Base-by-base conservation (phyloP, 2,888 invertebrate genomes). In the Xanthostigma xanthostigma region DNA sequence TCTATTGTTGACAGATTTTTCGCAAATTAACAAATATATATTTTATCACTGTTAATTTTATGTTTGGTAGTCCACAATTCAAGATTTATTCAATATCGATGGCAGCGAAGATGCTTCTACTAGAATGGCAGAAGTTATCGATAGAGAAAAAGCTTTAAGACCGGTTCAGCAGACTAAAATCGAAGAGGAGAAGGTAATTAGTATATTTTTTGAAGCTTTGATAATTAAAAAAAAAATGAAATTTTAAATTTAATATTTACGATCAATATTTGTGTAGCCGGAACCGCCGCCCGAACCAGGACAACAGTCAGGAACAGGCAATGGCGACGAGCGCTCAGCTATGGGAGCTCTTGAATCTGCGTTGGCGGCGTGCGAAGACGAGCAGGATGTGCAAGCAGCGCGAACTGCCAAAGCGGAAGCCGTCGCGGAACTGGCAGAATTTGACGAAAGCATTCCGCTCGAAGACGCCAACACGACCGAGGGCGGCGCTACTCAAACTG, bases 391-490 rank as follows among this genome's bases (percentile, higher is more conserved):
- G 14, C 81, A 84, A 57, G 95, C 95, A 9, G 91, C 93, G 1
- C 79, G 78, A 59, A 86, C 83, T 1, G 93, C 93, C 3, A 85
- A 87, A 59, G 91, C 89, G 5, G 95, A 96, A 70, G 88, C 82
- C 38, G 83, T 84, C 53, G 86, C 86, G 11, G 91, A 92, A 66
- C 74, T 94, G 55, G 93, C 90, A 1, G 95, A 95, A 70, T 95
- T 95, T 70, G 95, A 95, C 70, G 95, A 96, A 70, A 86, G 81
- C 59, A 87, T 92, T 69, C 93, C 94, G 42, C 74, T 91, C 55
- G 87, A 87, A 50, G 87, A 86, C 49, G 36, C 42, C 11, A 62
- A 63, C 50, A n/a, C 37, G 8, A n/a, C 8, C 11, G 46, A 40
- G 33, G 11, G 27, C 9, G 11, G 35, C 10, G 8, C n/a, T 27